Base-by-base conservation (phyloP, 2,797 vertebrate genomes). In the Pseudochaenichthys georgianus region DNA sequence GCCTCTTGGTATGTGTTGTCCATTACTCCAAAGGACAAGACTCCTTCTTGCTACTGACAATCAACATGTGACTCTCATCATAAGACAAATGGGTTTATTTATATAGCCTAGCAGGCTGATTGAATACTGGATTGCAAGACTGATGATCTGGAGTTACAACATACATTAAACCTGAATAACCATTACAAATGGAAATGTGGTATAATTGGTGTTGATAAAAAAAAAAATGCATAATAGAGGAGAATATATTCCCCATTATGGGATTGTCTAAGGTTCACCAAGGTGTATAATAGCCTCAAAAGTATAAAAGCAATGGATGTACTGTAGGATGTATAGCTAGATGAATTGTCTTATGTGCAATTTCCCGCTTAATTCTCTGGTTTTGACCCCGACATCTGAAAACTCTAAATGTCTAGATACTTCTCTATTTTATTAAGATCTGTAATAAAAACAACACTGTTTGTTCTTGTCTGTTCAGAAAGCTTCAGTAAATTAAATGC, bases 71-170 rank as follows among this genome's bases (percentile, higher is more conserved):
- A 91, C 75, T 86, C 73, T 82, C 86, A 82, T 91, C 82, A 77
- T 58, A 87, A 87, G 90, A 92, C 82, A 86, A 90, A 92, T 91
- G 82, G 66, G 64, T 88, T 89, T 88, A 91, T 93, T 92, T 93
- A 91, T 83, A 45, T 55, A 67, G 68, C 48, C 55, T 0, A 89
- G 77, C 70, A 51, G 70, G 62, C 69, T 79, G 78, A 89, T 83
- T 85, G 78, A 83, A 93, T 53, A 38, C 68, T 51, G 76, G 50
- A 68, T 73, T 11, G 53, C 47, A 77, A 86, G 86, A 91, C 51
- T 8, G 84, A 92, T 89, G 83, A 66, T 77, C 21, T 47, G 17
- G 23, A 80, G 68, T 54, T 58, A 23, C 28, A 71, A 70, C 79
- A 54, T 13, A 9, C 12, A 63, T 55, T 47, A 75, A 42, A 19